A percentile compares a stretch with the other conserved stretches of the same genome.
Conservation (phyloP, 2,888 invertebrate genomes). For the Lathronympha strigana region DNA sequence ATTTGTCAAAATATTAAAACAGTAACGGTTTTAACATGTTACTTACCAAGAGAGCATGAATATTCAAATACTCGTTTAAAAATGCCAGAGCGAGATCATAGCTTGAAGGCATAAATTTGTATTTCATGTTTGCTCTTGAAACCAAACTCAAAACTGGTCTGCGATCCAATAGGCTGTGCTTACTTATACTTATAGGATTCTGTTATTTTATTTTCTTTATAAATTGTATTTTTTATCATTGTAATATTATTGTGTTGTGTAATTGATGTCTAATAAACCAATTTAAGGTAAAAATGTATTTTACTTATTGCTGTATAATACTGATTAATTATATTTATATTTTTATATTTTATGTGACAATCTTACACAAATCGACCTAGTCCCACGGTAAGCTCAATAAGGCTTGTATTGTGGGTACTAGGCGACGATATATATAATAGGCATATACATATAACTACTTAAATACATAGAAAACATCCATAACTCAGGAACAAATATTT, state of each 20-base stretch:
- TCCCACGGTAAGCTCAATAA: too few species aligned
- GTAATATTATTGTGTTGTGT: constrained; percentile 60
- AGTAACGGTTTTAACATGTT: constrained; percentile 10
- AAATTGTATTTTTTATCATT: constrained; percentile 53
- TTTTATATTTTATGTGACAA: too few species aligned
- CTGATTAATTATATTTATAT: too few species aligned
- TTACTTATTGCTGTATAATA: too few species aligned
- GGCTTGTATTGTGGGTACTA: too few species aligned
- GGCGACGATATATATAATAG: too few species aligned
- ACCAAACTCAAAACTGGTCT: constrained; percentile 73
- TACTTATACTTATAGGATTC: constrained; percentile 63
- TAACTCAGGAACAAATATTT: too few species aligned
- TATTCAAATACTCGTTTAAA: background rate
- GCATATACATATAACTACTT: too few species aligned
- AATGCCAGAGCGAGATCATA: too few species aligned
- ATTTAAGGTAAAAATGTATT: constrained; percentile 43
- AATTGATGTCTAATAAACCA: constrained; percentile 70
- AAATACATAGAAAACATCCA: too few species aligned
- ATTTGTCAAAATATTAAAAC: constrained; percentile 21
- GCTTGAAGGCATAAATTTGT: too few species aligned
- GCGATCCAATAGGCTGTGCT: constrained; percentile 83
- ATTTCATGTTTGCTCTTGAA: constrained; percentile 39
- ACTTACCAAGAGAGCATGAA: constrained; percentile 13
- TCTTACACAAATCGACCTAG: too few species aligned
- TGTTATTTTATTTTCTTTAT: constrained; percentile 59